Percentiles rank a stretch among this genome's conserved stretches.
Conservation (phyloP, 2,113 vertebrate species). For the Parotia lawesii region DNA sequence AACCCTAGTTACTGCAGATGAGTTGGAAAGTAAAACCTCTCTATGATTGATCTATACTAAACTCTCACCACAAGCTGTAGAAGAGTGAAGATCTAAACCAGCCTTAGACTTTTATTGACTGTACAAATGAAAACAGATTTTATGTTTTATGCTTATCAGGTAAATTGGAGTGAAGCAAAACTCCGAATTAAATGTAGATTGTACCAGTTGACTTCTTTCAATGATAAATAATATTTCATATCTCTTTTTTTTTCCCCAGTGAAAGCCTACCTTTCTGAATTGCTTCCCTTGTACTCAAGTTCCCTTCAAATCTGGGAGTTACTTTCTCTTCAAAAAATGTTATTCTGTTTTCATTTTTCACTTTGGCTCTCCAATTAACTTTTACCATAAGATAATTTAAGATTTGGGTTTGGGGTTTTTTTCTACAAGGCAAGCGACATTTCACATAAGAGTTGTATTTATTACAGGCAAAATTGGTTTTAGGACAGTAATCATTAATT, state of each 20-base stretch:
- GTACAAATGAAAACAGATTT: background rate
- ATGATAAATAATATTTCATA: background rate
- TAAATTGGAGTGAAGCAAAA: background rate
- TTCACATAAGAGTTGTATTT: background rate
- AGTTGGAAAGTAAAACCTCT: background rate
- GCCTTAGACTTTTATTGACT: background rate
- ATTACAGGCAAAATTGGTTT: background rate
- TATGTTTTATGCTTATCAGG: background rate
- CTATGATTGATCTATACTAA: background rate
- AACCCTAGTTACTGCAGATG: background rate
- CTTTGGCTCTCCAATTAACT: background rate
- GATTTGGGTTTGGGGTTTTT: background rate
- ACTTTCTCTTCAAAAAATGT: background rate
- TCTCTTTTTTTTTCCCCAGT: background rate
- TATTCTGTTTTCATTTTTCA: background rate
- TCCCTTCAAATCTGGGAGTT: background rate
- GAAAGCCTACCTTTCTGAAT: background rate
- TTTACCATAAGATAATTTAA: background rate
- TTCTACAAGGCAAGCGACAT: background rate
- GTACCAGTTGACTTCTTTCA: background rate
- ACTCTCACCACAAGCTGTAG: background rate
- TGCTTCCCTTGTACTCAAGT: background rate
- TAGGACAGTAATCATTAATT: background rate
- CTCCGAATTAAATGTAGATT: background rate
- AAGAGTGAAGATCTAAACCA: background rate